Conservation (phyloP, 2,888 invertebrate genomes). For the Ichneumoninae sp. region DNA sequence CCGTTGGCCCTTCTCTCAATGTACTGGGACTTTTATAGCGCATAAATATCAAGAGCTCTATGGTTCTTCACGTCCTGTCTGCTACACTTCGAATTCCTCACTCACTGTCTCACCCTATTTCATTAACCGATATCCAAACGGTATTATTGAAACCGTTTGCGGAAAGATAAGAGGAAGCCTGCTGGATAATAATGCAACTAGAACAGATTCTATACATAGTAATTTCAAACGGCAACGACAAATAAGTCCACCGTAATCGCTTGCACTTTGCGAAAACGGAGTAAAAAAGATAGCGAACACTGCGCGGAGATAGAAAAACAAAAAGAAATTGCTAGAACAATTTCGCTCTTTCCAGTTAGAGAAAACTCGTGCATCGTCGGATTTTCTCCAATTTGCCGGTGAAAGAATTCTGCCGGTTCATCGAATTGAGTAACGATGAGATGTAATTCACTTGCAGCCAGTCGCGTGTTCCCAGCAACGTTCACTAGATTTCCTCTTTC, state of each 20-base stretch:
- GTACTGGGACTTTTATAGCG: constrained; percentile 82
- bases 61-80: constrained; percentile 58
- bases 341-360: constrained; percentile 32
- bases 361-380: constrained; percentile 70
- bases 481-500: constrained; percentile 52
- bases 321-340: constrained; percentile 22
- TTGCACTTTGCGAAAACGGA: constrained; percentile 3
- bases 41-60: constrained; percentile 83
- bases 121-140: constrained; percentile 78
- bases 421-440: constrained; percentile 51
- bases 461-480: background rate
- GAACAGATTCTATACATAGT: constrained; percentile 15
- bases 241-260: constrained; percentile 5
- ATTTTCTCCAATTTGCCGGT: constrained; percentile 74
- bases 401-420: constrained; percentile 36
- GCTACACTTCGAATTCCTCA: constrained; percentile 24
- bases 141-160: constrained; percentile 82
- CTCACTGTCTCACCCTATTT: constrained; percentile 21
- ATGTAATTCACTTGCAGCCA: background rate
- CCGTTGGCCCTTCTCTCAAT: constrained; percentile 72
- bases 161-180: constrained; percentile 66
- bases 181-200: constrained; percentile 37
- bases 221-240: constrained; percentile 3
- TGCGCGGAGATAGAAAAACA: constrained; percentile 30
- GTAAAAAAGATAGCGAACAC: background rate